Conservation (phyloP, 2,113 vertebrate genomes). For the Riparia riparia region DNA sequence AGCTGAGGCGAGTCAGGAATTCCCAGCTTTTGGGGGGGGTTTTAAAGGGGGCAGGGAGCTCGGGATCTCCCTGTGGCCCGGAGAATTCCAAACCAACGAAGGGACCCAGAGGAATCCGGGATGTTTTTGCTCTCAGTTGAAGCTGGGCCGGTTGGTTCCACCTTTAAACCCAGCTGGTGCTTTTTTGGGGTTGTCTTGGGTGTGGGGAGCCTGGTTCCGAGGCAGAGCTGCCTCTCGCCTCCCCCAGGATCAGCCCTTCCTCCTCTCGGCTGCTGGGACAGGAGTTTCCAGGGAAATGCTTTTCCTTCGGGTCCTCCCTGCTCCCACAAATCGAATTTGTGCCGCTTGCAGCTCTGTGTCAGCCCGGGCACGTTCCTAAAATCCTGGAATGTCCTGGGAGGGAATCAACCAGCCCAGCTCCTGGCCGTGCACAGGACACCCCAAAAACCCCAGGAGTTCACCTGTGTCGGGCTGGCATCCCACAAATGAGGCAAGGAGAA, state of each 20-base stretch:
- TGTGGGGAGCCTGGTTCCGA: neutral
- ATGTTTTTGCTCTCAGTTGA: neutral
- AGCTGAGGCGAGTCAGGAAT: neutral
- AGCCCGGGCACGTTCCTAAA: fast-evolving
- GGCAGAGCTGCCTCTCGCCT: neutral
- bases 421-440: neutral
- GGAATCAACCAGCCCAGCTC: neutral
- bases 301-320: fast-evolving
- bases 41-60: neutral
- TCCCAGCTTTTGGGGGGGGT: neutral
- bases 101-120: neutral
- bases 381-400: neutral
- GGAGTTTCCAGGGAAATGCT: fast-evolving
- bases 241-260: too few species aligned
- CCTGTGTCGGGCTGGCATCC: fast-evolving
- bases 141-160: neutral
- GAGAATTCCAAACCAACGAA: neutral
- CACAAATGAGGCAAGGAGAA: neutral
- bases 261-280: neutral
- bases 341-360: fast-evolving
- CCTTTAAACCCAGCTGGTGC: neutral
- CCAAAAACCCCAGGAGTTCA: neutral
- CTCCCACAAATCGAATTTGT: fast-evolving
- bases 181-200: neutral
- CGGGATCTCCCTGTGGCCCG: neutral